Evolutionary conservation across 2,113 vertebrate genomes (phyloP).

Genomic region (Lampris megalopsis): DNA sequence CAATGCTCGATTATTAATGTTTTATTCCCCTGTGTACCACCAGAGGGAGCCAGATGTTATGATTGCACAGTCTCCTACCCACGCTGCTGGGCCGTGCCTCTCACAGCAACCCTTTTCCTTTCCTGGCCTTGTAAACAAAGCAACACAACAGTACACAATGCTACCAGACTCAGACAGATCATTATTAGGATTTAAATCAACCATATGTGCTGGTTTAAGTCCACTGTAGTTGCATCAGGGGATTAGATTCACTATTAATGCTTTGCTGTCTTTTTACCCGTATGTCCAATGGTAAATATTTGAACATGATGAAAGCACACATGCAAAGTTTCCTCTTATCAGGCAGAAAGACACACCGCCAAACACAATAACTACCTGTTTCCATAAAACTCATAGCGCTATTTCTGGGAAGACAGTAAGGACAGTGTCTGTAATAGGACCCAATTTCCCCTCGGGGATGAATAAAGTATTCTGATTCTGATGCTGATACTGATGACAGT

Average conservation of each 20-base stretch:
- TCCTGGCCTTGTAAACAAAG: slow-evolving; percentile 43
- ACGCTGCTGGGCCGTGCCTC: slow-evolving; percentile 18
- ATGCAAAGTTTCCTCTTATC: background rate
- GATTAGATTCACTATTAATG: background rate
- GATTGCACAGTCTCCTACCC: slow-evolving; percentile 14
- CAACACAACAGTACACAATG: slow-evolving; percentile 20
- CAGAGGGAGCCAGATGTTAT: slow-evolving; percentile 72
- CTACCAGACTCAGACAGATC: slow-evolving; percentile 9
- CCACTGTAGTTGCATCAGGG: background rate
- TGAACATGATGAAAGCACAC: background rate
- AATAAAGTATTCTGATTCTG: too few relatives aligned
- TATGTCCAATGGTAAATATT: background rate
- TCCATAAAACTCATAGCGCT: slow-evolving; percentile 27
- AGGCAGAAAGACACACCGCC: slow-evolving; percentile 15
- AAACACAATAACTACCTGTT: slow-evolving; percentile 37
- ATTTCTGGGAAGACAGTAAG: slow-evolving; percentile 29
- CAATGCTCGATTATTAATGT: background rate
- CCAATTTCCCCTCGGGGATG: too few relatives aligned
- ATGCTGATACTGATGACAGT: background rate
- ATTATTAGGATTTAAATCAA: slow-evolving; percentile 23
- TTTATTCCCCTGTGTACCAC: slow-evolving; percentile 42
- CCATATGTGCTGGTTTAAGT: background rate
- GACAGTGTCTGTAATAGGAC: too few relatives aligned
- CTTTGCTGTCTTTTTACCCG: background rate
- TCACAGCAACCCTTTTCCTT: slow-evolving; percentile 29